These are phyloP conservation scores for Leiothrix lutea DNA, from an alignment of 2,113 vertebrate genomes.

Conservation along the genomic window DNA sequence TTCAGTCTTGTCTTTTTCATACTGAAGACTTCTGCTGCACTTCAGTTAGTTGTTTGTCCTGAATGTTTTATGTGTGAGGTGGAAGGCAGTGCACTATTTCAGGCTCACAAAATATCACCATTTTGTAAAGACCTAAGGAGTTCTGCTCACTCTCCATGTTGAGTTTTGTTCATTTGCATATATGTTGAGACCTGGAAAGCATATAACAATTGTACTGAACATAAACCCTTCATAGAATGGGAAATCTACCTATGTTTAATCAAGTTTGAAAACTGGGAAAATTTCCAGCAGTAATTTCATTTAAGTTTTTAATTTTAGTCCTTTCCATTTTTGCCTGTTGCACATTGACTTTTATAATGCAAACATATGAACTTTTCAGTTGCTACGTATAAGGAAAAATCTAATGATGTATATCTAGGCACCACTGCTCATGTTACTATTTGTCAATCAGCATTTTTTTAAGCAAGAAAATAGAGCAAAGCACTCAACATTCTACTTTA, in stretches of 20 bases:
- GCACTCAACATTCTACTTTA: neutral
- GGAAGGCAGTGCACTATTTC: neutral
- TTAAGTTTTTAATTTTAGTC: neutral
- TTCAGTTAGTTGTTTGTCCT: neutral
- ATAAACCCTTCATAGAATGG: neutral
- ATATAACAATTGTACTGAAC: neutral
- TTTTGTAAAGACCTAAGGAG: neutral
- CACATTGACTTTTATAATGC: neutral
- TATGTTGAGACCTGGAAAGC: neutral
- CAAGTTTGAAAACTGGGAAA: neutral
- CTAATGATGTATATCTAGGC: neutral
- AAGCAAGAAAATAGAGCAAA: neutral
- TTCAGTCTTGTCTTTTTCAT: neutral
- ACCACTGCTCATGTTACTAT: neutral
- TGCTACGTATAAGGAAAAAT: neutral
- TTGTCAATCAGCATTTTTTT: neutral
- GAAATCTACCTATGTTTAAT: neutral
- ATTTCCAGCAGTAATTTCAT: neutral
- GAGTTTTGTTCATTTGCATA: neutral
- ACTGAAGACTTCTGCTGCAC: neutral
- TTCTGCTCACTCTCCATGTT: neutral
- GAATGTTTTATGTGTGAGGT: neutral
- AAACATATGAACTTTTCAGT: neutral
- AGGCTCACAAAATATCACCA: neutral
- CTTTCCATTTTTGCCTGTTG: neutral